Base-by-base conservation (phyloP, 2,797 vertebrate genomes). In the Myripristis murdjan region DNA sequence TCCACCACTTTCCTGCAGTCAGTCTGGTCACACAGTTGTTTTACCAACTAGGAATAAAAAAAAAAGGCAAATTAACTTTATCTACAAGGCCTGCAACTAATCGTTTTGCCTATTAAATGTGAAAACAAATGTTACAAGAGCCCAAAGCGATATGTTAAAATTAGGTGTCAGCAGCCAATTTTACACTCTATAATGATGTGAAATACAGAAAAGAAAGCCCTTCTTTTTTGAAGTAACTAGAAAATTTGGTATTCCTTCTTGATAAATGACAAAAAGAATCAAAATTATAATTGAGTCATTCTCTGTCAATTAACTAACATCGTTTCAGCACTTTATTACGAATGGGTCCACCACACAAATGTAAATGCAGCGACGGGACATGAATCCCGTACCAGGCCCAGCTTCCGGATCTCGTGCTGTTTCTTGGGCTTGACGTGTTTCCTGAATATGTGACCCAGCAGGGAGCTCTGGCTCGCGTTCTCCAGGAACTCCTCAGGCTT, bases 401-500 rank as follows among this genome's bases (percentile, higher is more conserved):
- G 93, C 48, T 88, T 89, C 23, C 87, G 81, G 79, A 99, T 97
- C 90, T 99, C 97, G 2, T 99, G 97, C 85, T 98, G 97, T 66
- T 98, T 99, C 90, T 99, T 98, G 61, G 97, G 96, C 82, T 97
- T 97, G 69, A 99, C 93, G 4, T 99, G 97, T 76, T 95, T 97
- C 73, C 97, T 95, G 75, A 98, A 97, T 5, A 95, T 90, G 35
- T 97, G 96, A 6, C 91, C 89, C 56, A 99, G 93, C 79, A 80
- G 75, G n/a, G 93, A 90, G 82, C 96, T 97, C 91, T 98, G 97
- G 81, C 95, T 94, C 2, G 81, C 92, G 89, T 98, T 97, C 14
- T 93, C 85, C 75, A 67, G 83, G 83, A 98, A 97, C 84, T 97
- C 96, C 1, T 92, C 87, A 0, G 94, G 93, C 58, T 73, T 86